Percentiles rank a stretch among this genome's conserved stretches.
These are phyloP conservation scores for Perizoma affinitatum DNA, from an alignment of 2,888 invertebrate genomes.

Conservation along the genomic window DNA sequence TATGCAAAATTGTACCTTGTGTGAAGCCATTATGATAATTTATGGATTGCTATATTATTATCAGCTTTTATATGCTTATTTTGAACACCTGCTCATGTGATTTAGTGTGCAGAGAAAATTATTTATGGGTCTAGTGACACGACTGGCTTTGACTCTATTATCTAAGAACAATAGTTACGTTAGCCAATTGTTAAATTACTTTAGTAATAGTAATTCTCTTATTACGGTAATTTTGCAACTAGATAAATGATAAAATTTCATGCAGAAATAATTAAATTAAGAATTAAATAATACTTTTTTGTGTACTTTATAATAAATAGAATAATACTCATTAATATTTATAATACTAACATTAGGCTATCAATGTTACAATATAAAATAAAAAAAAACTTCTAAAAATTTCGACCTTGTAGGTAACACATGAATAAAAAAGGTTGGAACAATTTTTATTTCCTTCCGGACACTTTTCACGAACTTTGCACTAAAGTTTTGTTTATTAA, in stretches of 20 bases:
- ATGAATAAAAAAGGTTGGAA: too few relatives aligned
- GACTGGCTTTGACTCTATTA: slow-evolving; percentile 13
- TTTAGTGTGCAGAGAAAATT: slow-evolving; percentile 31
- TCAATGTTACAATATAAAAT: too few relatives aligned
- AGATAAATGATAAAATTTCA: too few relatives aligned
- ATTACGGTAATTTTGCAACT: too few relatives aligned
- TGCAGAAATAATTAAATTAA: too few relatives aligned
- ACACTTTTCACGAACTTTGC: background rate
- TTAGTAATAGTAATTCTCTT: background rate
- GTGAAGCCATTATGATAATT: slow-evolving; percentile 52
- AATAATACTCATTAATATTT: too few relatives aligned
- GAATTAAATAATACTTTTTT: too few relatives aligned
- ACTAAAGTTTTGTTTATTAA: background rate
- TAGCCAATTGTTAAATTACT: slow-evolving; percentile 7
- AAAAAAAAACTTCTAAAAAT: too few relatives aligned
- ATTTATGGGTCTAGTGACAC: slow-evolving; percentile 30
- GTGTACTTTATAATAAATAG: too few relatives aligned
- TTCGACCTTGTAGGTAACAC: too few relatives aligned
- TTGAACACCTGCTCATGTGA: slow-evolving; percentile 39
- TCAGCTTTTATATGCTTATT: slow-evolving; percentile 35
- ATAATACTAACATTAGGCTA: too few relatives aligned
- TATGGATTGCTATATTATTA: slow-evolving; percentile 38
- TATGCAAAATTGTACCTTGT: slow-evolving; percentile 46
- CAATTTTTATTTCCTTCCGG: background rate
- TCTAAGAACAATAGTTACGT: slow-evolving; percentile 13